These are phyloP conservation scores for Acanthurus tractus DNA, from an alignment of 2,797 vertebrate genomes.

Conservation along the genomic window DNA sequence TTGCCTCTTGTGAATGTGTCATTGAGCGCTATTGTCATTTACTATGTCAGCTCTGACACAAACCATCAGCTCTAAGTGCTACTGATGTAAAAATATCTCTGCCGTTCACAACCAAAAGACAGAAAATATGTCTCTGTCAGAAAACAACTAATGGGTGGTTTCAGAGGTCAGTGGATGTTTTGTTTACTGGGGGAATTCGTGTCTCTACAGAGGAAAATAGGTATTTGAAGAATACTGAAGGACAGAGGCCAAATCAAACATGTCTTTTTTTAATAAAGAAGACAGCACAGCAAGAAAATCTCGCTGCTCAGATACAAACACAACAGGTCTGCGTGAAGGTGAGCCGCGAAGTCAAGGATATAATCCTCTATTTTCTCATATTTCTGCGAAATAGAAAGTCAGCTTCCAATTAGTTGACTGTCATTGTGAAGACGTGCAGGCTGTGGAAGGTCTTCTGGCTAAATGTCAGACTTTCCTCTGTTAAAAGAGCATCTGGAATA, in stretches of 20 bases:
- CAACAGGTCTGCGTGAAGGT: conserved; percentile 18
- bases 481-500: conserved; percentile 14
- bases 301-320: conserved; percentile 3
- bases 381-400: conserved; percentile 17
- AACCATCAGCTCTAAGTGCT: background rate
- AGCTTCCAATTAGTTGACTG: conserved; percentile 36
- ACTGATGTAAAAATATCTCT: background rate
- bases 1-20: background rate
- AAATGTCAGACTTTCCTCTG: conserved; percentile 35
- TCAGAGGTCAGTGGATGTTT: conserved; percentile 27
- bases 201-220: conserved; percentile 20
- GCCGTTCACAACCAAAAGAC: background rate
- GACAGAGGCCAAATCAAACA: conserved; percentile 42
- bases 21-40: background rate
- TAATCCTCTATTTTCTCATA: conserved; percentile 10
- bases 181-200: background rate
- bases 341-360: conserved; percentile 6
- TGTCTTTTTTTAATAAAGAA: conserved; percentile 35
- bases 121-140: conserved; percentile 20
- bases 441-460: conserved; percentile 7
- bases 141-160: conserved; percentile 30
- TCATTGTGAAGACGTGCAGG: conserved; percentile 7
- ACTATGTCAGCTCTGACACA: background rate
- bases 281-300: conserved; percentile 12
- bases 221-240: conserved; percentile 37